Evolutionary conservation across 2,888 invertebrate species (phyloP).

Genomic region (Ochlodes sylvanus): DNA sequence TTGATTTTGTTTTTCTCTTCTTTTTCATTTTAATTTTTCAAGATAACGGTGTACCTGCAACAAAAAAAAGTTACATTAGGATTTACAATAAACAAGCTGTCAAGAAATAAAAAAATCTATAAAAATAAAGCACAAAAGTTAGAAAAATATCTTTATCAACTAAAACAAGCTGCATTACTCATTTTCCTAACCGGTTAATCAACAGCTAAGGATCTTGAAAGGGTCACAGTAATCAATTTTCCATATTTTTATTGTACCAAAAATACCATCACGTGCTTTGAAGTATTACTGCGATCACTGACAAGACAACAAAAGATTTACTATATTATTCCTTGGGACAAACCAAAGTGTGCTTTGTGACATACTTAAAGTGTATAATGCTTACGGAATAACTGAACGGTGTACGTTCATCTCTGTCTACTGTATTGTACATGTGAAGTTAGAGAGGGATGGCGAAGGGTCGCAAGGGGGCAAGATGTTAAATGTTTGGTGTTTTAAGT

Average conservation of each 20-base stretch:
- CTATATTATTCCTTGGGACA: slow-evolving; percentile 46
- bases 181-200: slow-evolving; percentile 40
- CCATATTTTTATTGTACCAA: slow-evolving; percentile 67
- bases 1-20: slow-evolving; percentile 71
- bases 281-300: slow-evolving; percentile 66
- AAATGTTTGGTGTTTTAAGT: slow-evolving; percentile 84
- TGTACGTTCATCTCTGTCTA: slow-evolving; percentile 50
- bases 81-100: not conserved
- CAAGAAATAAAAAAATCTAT: slow-evolving; percentile 9
- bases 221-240: slow-evolving; percentile 60
- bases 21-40: slow-evolving; percentile 73
- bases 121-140: slow-evolving; percentile 19
- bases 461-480: slow-evolving; percentile 70
- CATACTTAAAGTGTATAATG: slow-evolving; percentile 53
- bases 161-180: slow-evolving; percentile 37
- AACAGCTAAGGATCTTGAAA: slow-evolving; percentile 40
- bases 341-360: slow-evolving; percentile 38
- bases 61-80: slow-evolving; percentile 49
- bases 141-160: slow-evolving; percentile 22
- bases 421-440: slow-evolving; percentile 44
- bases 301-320: slow-evolving; percentile 73
- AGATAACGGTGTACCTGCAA: slow-evolving; percentile 61
- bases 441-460: slow-evolving; percentile 59
- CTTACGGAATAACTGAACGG: slow-evolving; percentile 41
- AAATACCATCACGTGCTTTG: slow-evolving; percentile 71